Evolutionary conservation across 1,140 invertebrate species (phyloP), one percentile per base, ranked within the genome.

Genomic region (Ptiloglossa arizonensis): DNA sequence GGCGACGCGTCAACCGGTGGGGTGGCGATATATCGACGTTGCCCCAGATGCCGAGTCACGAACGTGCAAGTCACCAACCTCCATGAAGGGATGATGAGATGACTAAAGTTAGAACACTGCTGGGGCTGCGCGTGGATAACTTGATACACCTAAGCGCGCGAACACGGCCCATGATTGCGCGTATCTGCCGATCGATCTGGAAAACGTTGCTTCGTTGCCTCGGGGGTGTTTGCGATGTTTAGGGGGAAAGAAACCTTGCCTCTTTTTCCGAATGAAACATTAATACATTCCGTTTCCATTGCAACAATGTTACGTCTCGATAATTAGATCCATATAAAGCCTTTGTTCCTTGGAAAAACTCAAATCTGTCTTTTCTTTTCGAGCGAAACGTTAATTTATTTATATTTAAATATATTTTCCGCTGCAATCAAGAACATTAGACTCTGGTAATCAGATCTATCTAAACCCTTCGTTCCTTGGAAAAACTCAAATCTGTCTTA

Each of bases 81-180:
- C 73, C 79, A 83, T 75, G 77, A 77, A 78, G 67, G 85, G 82
- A 72, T 79, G 86, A 87, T 82, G 85, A 86, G 79, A 83, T 62
- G 80, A 63, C 82, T 66, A 78, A 86, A 84, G 79, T 83, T 80
- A 60, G 81, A 80, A 66, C 62, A 52, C 44, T 54, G 44, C 24
- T 44, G 64, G 32, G 59, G 44, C 27, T 63, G 63, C 52, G 32
- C 50, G 72, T 64, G 82, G 74, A 87, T 85, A 86, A 86, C 79
- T 72, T 86, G 85, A 87, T 87, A 86, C 76, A 83, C 63, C 78
- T 80, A 82, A 76, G 59, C 67, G 57, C 41, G 64, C 44, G 72
- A 46, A 82, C 59, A 67, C 69, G 56, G 19, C 62, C 38, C 50
- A 80, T 69, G 81, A 77, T 83, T 78, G 62, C 46, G 60, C 66